These are phyloP conservation scores for Scrobipalpa costella DNA, from an alignment of 2,888 invertebrate genomes.

Conservation along the genomic window DNA sequence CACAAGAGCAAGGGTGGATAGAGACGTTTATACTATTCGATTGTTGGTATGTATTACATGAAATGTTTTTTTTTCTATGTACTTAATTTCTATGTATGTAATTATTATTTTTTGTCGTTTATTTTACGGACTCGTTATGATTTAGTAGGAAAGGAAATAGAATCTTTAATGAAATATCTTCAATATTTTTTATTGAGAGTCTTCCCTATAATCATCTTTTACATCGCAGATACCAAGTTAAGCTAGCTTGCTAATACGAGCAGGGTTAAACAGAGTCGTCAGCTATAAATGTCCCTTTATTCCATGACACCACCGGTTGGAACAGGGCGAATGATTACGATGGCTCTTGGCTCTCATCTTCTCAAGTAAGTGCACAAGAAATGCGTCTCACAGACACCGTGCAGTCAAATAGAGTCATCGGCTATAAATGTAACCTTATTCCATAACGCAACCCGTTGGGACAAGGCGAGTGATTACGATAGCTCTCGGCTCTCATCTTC, in stretches of 20 bases:
- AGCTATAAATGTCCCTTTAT: neutral
- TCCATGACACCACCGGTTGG: conserved; percentile 3
- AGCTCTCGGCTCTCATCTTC: neutral
- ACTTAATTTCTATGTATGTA: no score
- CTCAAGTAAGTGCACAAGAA: neutral
- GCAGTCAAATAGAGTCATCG: neutral
- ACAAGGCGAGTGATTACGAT: conserved; percentile 13
- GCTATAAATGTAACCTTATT: neutral
- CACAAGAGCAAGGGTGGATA: conserved; percentile 43
- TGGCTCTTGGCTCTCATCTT: neutral
- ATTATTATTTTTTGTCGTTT: no score
- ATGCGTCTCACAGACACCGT: neutral
- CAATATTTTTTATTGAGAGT: no score
- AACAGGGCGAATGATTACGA: conserved; percentile 12
- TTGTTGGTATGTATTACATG: neutral
- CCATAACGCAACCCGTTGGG: conserved; percentile 7
- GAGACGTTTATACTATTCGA: conserved; percentile 46
- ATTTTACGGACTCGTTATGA: neutral
- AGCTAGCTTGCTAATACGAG: no score
- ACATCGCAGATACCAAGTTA: no score
- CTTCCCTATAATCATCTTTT: no score
- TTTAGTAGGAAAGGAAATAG: no score
- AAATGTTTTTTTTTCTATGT: neutral
- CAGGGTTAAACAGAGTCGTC: neutral
- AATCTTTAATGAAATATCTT: no score